phyloP scores from a whole-genome alignment of 2,113 vertebrate genomes.

The Muscicapa adusta region DNA sequence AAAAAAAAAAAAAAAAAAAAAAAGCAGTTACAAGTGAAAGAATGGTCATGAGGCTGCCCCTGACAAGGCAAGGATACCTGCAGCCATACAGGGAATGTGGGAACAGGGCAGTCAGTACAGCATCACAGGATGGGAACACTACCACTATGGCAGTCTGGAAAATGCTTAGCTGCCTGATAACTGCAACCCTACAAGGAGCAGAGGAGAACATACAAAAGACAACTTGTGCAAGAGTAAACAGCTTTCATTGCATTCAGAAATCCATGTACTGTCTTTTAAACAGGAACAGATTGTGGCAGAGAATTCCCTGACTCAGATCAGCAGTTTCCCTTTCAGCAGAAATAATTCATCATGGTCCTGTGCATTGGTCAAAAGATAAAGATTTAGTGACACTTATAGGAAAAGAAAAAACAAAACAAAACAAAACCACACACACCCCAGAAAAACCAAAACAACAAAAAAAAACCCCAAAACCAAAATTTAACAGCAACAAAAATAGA shows the following conservation, averaged over 20 bases:
- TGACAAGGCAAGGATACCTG: neutral
- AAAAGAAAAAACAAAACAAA: neutral
- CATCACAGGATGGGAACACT: neutral
- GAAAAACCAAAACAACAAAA: neutral
- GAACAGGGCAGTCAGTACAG: neutral
- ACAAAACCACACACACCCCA: fast-evolving
- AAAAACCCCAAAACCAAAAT: neutral
- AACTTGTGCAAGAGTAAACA: neutral
- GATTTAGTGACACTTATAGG: neutral
- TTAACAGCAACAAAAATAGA: neutral
- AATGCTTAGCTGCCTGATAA: neutral
- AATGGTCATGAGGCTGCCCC: neutral
- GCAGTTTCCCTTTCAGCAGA: neutral
- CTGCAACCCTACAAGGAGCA: neutral
- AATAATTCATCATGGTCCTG: neutral
- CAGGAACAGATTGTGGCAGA: neutral
- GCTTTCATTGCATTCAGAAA: neutral
- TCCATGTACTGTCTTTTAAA: neutral
- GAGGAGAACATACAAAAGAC: neutral
- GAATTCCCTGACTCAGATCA: neutral
- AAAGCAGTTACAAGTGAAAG: neutral
- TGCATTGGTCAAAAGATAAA: neutral
- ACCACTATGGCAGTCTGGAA: neutral
- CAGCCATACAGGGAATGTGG: neutral
- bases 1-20: neutral